Evolutionary conservation across 2,113 vertebrate genomes (phyloP), one percentile per base, ranked within the genome.

Genomic region (Cranoglanis bouderius): DNA sequence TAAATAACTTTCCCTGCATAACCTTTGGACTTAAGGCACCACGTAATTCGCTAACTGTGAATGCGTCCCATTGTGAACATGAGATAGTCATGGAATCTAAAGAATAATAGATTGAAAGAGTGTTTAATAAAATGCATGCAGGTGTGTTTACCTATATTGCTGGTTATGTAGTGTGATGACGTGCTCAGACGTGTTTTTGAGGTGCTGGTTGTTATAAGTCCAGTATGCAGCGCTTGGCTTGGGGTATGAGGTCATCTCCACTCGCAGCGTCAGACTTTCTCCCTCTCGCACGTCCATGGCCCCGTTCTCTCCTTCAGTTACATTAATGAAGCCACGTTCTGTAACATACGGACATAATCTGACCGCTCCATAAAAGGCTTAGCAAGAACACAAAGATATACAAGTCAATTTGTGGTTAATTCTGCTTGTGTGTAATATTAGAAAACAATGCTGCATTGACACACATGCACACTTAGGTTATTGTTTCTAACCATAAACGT

Each of bases 241-340:
- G 51, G 98, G 98, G 91, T 98, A 98, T 0, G 98, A 95, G 18
- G 97, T 96, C 5, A 98, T 97, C 49, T 97, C 96, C 6, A 98
- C 97, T 51, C 92, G 93, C 87, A 99, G 94, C 70, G 95, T 96
- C 70, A 98, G 92, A 84, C 97, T 98, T 90, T 98, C 97, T 40
- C 98, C 98, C 75, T 97, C 97, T 55, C 96, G 97, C 21, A 99
- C 96, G 72, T 96, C 93, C 51, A 96, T 85, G 7, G 96, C 97
- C 59, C 95, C 94, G 81, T 97, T 97, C 90, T 93, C 94, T 49
- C 91, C 90, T n/a, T 93, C 92, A 82, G 95, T 95, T 85, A 96
- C 91, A 90, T 91, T 96, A 88, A 99, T 96, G 94, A 98, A 99
- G 81, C 98, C 98, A 91, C 94, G 95, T 90, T 97, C 98, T 99